Evolutionary conservation across 2,113 vertebrate genomes (phyloP).

Genomic region (Oncorhynchus mykiss): DNA sequence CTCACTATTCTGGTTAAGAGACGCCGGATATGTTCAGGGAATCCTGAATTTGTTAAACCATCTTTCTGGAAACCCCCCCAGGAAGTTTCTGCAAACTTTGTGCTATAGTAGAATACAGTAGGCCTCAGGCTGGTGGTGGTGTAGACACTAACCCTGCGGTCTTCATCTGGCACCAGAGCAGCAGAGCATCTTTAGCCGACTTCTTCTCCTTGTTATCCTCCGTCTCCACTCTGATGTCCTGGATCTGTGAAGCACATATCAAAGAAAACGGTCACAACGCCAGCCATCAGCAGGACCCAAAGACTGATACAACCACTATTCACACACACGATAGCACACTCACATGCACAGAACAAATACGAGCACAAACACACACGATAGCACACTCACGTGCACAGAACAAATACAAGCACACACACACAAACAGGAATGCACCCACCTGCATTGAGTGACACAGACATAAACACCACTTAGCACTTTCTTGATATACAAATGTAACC

Average conservation of each 20-base stretch:
- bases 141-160: background rate
- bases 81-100: background rate
- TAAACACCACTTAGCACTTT: background rate
- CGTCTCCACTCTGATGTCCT: too few relatives aligned
- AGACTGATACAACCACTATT: too few relatives aligned
- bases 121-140: background rate
- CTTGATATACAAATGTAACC: too few relatives aligned
- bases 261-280: too few relatives aligned
- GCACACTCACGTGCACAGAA: background rate
- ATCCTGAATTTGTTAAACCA: too few relatives aligned
- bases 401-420: background rate
- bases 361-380: background rate
- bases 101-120: background rate
- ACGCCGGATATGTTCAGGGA: too few relatives aligned
- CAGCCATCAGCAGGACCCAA: too few relatives aligned
- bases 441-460: background rate
- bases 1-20: too few relatives aligned
- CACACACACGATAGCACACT: background rate
- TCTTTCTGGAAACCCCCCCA: background rate
- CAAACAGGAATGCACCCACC: background rate
- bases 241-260: too few relatives aligned
- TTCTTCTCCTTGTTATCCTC: too few relatives aligned
- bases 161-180: too few relatives aligned
- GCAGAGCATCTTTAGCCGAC: too few relatives aligned
- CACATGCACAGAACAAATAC: background rate